A percentile compares a stretch with the other conserved stretches of the same genome.
phyloP scores from a whole-genome alignment of 2,888 invertebrate species.

The Drosophila anceps region DNA sequence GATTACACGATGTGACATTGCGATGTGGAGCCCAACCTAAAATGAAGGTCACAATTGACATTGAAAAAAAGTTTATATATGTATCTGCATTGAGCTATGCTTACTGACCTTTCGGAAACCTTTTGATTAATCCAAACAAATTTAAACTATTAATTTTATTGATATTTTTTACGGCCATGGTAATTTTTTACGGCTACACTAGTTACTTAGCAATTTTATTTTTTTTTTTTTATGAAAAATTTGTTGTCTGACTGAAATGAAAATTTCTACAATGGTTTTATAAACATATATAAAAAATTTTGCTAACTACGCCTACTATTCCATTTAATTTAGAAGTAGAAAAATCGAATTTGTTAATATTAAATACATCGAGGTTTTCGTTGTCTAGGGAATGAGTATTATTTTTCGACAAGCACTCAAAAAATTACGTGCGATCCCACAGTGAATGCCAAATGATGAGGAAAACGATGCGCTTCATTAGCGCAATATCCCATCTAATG shows the following conservation, averaged over 20 bases:
- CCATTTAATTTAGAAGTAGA: background rate
- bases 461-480: constrained; percentile 48
- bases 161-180: constrained; percentile 33
- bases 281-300: background rate
- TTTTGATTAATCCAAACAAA: constrained; percentile 5
- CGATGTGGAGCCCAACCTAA: constrained; percentile 1
- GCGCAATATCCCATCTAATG: constrained; percentile 30
- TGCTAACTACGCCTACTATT: constrained; percentile 4
- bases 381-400: background rate
- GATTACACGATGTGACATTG: constrained; percentile 1
- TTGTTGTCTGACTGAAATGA: constrained; percentile 8
- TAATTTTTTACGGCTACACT: background rate
- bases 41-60: too few relatives aligned
- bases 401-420: background rate
- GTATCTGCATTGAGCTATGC: background rate
- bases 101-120: constrained; percentile 18
- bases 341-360: background rate
- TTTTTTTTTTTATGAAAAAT: background rate
- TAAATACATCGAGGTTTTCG: background rate
- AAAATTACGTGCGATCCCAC: constrained; percentile 9
- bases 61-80: too few relatives aligned
- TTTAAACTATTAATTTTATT: constrained; percentile 29
- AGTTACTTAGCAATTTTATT: constrained; percentile 1
- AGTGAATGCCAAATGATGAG: constrained; percentile 29
- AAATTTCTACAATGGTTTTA: background rate